Conservation (phyloP, 2,888 invertebrate genomes). For the Trissonchulus latispiculum region DNA sequence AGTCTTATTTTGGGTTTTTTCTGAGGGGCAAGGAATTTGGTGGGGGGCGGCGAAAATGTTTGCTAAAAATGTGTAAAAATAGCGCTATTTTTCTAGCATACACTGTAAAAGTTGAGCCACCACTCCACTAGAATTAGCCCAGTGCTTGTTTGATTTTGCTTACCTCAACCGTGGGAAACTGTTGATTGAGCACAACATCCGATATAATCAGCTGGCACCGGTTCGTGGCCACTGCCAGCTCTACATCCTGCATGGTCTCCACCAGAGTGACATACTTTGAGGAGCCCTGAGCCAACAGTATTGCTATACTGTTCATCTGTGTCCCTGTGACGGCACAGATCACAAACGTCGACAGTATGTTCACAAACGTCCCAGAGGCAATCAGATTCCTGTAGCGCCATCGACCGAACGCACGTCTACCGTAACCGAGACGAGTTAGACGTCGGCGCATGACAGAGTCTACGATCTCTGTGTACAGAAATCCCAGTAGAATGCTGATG, state of each 20-base stretch:
- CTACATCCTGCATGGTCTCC: background rate
- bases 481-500: background rate
- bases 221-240: background rate
- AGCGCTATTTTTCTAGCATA: too few species aligned
- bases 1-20: too few species aligned
- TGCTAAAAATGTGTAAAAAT: too few species aligned
- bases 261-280: background rate
- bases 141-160: too few species aligned
- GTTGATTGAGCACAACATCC: background rate
- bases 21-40: too few species aligned
- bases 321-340: background rate
- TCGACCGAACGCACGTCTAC: background rate
- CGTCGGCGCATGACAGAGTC: background rate
- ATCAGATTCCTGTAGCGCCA: background rate
- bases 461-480: background rate
- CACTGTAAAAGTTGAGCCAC: too few species aligned
- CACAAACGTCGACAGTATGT: background rate
- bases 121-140: too few species aligned
- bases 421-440: background rate
- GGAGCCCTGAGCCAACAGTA: background rate
- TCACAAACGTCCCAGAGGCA: background rate
- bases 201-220: background rate
- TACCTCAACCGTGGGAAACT: background rate
- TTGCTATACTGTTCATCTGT: background rate
- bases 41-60: too few species aligned